phyloP scores from a whole-genome alignment of 2,113 vertebrate species.

The Istiophorus platypterus region DNA sequence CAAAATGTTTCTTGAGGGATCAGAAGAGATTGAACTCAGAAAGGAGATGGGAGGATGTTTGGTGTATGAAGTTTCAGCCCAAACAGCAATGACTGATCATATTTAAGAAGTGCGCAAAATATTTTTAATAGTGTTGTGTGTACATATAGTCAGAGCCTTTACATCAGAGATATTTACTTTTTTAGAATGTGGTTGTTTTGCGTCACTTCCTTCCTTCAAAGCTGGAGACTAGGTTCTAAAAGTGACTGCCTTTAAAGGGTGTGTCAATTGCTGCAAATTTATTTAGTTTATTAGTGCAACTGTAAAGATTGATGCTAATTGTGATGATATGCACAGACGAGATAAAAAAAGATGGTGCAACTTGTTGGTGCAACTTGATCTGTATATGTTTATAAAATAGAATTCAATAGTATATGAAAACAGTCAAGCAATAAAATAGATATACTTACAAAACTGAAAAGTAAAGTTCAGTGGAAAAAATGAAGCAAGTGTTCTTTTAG shows the following conservation, averaged over 20 bases:
- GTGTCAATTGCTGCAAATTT: not conserved
- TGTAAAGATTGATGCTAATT: not conserved
- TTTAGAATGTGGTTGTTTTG: constrained; percentile 10
- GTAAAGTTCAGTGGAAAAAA: constrained; percentile 32
- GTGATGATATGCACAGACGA: not conserved
- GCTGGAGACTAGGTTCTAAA: not conserved
- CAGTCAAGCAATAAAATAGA: not conserved
- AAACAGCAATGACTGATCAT: not conserved
- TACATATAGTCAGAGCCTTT: constrained; percentile 5
- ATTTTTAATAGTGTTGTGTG: not conserved
- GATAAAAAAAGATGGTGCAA: not conserved
- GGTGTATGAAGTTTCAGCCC: not conserved
- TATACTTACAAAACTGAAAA: constrained; percentile 21
- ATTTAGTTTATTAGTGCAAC: not conserved
- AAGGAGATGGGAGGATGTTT: not conserved
- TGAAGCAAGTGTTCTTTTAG: not conserved
- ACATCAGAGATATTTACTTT: not conserved
- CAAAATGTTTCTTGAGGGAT: not conserved
- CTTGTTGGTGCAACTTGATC: not conserved
- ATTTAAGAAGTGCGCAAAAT: not conserved
- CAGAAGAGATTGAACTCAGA: not conserved
- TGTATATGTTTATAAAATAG: not conserved
- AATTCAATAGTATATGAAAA: not conserved
- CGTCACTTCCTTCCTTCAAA: not conserved
- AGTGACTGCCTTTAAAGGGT: constrained; percentile 7